Evolutionary conservation across 2,888 invertebrate genomes (phyloP).

Genomic region (Euplagia quadripunctaria): DNA sequence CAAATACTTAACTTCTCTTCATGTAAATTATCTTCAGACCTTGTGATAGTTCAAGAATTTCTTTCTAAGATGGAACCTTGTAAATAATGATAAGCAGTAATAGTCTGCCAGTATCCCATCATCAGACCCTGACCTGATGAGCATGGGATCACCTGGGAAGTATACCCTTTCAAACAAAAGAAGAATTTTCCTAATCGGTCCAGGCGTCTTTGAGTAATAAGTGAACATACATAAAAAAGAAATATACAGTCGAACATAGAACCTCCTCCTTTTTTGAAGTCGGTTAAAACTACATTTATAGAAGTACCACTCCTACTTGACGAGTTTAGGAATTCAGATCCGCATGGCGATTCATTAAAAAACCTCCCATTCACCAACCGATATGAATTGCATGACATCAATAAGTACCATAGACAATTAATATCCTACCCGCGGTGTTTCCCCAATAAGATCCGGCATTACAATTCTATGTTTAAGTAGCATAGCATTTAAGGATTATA

Average conservation of each 20-base stretch:
- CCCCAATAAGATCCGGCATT: slow-evolving; percentile 42
- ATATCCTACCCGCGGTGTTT: slow-evolving; percentile 44
- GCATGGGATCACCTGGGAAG: no score
- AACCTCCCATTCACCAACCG: neutral
- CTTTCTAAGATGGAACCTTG: neutral
- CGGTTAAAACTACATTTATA: no score
- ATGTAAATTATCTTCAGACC: neutral
- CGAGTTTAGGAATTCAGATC: slow-evolving; percentile 1
- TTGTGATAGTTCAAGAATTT: neutral
- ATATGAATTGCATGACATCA: slow-evolving; percentile 31
- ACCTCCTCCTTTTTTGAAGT: no score
- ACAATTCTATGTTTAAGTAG: slow-evolving; percentile 25
- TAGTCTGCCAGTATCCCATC: no score
- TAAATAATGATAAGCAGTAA: no score
- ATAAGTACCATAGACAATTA: slow-evolving; percentile 16
- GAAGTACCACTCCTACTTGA: no score
- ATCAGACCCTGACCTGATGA: no score
- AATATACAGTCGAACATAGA: no score
- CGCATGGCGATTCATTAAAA: slow-evolving; percentile 5
- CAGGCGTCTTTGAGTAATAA: no score
- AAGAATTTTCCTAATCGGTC: no score
- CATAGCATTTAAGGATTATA: neutral
- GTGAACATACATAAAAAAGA: no score
- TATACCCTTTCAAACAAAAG: no score
- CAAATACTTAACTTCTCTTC: neutral